Conservation (phyloP, 1,140 invertebrate species). For the Microvelia longipes region DNA sequence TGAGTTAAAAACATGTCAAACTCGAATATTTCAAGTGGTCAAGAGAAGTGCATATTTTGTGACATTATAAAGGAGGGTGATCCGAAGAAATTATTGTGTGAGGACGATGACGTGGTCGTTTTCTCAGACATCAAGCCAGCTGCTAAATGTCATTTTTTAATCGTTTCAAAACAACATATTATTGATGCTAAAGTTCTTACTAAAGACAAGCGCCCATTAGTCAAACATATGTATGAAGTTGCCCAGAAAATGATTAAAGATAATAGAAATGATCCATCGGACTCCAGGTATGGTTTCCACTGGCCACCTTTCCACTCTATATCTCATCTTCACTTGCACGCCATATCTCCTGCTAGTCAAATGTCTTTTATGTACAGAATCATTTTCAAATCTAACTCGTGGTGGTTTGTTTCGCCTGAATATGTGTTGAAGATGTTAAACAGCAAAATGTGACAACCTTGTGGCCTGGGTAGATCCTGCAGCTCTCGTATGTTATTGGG, state of each 20-base stretch:
- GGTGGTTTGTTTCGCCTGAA: constrained; percentile 81
- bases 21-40: too few relatives aligned
- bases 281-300: constrained; percentile 51
- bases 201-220: not conserved
- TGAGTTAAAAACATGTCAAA: too few relatives aligned
- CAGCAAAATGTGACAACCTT: too few relatives aligned
- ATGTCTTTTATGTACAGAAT: constrained; percentile 50
- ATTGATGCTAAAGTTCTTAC: not conserved
- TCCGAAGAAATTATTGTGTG: too few relatives aligned
- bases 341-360: constrained; percentile 59
- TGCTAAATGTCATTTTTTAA: not conserved
- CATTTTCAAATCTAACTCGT: constrained; percentile 56
- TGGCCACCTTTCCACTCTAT: constrained; percentile 79
- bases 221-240: not conserved
- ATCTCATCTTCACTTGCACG: constrained; percentile 71
- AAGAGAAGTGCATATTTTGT: too few relatives aligned
- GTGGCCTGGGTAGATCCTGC: too few relatives aligned
- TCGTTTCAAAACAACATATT: not conserved
- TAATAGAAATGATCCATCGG: not conserved
- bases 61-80: too few relatives aligned
- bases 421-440: too few relatives aligned
- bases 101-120: not conserved
- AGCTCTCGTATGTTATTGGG: too few relatives aligned
- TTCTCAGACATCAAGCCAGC: not conserved
- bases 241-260: not conserved